Base-by-base conservation (phyloP, 2,797 vertebrate species). In the Okamejei kenojei region DNA sequence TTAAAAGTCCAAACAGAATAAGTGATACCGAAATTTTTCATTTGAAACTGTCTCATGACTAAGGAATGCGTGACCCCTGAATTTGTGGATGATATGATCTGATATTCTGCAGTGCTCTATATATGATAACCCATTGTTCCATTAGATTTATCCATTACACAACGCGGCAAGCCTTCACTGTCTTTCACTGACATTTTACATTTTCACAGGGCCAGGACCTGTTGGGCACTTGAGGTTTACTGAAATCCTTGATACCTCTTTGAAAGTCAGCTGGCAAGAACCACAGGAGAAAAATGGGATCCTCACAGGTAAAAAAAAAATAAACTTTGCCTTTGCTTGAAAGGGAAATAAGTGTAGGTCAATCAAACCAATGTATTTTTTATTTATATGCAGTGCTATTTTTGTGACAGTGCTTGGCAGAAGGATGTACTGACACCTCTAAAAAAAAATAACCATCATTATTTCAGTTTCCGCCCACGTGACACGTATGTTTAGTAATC, bases 261-360 rank as follows among this genome's bases (percentile, higher is more conserved):
- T 99, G 94, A 97, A 97, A 95, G 98, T 99, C 96, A 98, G 98
- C 97, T 99, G 98, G 98, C 95, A 97, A 94, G 98, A 99, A 94
- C 98, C 98, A 80, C 95, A 96, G 93, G 97, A 99, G 95, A 98
- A 97, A 95, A 99, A 99, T 0, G 98, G 98, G 95, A 96, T 99
- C 94, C 95, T 99, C 95, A 98, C 96, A 93, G 98, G 98, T 97
- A 82, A 93, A 81, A 29, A 93, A 76, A 93, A 54, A 93, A 92
- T 88, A 3, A 63, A 17, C 7, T 86, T 63, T 26, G 21, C 35
- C 61, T 68, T 88, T 68, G 65, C 21, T 19, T 88, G 5, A n/a
- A 58, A 54, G 2, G 80, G n/a, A 35, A 8, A 19, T 23, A 61
- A 5, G 54, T 58, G 23, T 23, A 29, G 10, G 8, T 84, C 45